Conservation (phyloP, 2,888 invertebrate genomes). For the Alviniconcha strummeri region DNA sequence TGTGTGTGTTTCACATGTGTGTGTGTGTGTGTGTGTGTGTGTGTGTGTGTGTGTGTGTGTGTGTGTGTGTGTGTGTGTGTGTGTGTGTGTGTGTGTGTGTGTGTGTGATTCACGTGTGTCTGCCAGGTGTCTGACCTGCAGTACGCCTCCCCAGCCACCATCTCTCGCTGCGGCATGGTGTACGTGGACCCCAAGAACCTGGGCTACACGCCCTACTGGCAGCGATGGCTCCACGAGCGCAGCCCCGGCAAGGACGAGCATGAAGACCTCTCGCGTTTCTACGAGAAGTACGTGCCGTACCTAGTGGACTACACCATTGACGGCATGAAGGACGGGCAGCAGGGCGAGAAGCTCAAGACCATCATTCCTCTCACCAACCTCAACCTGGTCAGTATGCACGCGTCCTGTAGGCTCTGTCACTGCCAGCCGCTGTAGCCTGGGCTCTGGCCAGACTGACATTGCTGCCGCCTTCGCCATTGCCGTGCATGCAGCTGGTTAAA, state of each 20-base stretch:
- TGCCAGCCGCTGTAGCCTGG: too few species aligned
- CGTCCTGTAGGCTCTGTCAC: too few species aligned
- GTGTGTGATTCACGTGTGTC: neutral
- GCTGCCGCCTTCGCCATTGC: too few species aligned
- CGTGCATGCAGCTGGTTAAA: too few species aligned
- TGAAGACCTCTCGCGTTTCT: conserved; percentile 75
- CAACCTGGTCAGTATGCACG: conserved; percentile 81
- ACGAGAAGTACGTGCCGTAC: conserved; percentile 84
- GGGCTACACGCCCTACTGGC: conserved; percentile 89
- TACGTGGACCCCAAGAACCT: conserved; percentile 93
- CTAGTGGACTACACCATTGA: conserved; percentile 84
- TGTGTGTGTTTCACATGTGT: too few species aligned
- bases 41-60: neutral
- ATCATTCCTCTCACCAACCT: conserved; percentile 89
- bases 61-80: neutral
- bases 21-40: neutral
- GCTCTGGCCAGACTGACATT: too few species aligned
- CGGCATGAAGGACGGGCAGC: conserved; percentile 81
- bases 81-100: neutral
- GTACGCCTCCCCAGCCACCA: conserved; percentile 93
- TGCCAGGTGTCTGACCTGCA: conserved; percentile 85
- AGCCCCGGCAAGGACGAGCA: conserved; percentile 43
- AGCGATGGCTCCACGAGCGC: conserved; percentile 80
- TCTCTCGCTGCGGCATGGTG: conserved; percentile 95
- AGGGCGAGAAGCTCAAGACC: conserved; percentile 81